A percentile compares a stretch with the other conserved stretches of the same genome.
Evolutionary conservation across 2,113 vertebrate species (phyloP).

Genomic region (Mustelus asterias): DNA sequence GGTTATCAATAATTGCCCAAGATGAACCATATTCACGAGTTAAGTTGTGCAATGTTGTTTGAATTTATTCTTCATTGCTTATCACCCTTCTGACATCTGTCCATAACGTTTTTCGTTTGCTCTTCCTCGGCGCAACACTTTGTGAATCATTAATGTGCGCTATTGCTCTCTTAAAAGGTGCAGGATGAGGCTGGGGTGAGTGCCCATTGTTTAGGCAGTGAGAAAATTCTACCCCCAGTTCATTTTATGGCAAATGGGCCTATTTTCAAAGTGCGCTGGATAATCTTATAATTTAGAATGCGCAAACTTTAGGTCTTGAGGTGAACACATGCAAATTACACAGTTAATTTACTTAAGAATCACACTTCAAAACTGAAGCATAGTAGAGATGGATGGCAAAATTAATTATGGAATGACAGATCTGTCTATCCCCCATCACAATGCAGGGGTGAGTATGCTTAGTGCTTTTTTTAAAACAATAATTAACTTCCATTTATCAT

Average conservation of each 20-base stretch:
- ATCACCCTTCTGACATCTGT: background rate
- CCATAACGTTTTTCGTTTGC: background rate
- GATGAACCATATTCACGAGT: background rate
- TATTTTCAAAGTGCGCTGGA: background rate
- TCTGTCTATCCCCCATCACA: background rate
- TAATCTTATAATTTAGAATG: background rate
- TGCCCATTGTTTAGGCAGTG: background rate
- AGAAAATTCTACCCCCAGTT: background rate
- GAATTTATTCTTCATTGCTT: background rate
- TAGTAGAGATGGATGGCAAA: background rate
- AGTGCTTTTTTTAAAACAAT: background rate
- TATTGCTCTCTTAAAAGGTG: background rate
- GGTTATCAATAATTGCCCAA: background rate
- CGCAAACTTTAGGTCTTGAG: background rate
- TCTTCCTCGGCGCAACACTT: background rate
- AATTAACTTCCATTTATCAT: background rate
- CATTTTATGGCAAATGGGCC: background rate
- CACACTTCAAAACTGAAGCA: background rate
- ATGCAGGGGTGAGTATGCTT: background rate
- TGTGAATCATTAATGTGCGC: background rate
- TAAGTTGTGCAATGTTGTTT: background rate
- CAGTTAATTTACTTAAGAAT: background rate
- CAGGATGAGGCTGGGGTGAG: background rate
- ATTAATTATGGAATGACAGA: background rate
- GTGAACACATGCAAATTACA: background rate